phyloP scores from a whole-genome alignment of 2,888 invertebrate genomes.

The Apoda limacodes region DNA sequence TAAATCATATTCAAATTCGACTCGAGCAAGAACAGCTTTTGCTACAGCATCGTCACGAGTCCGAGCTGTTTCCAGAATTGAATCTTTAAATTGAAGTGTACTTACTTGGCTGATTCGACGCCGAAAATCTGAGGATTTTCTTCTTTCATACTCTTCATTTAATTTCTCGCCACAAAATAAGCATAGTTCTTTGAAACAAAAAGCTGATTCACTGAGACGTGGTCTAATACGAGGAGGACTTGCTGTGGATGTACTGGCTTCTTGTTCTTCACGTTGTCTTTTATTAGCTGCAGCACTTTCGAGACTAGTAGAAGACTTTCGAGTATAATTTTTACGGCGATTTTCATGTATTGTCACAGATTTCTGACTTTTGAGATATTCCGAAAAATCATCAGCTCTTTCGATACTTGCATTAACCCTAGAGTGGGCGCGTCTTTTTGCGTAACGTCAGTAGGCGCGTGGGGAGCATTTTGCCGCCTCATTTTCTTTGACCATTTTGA shows the following conservation, averaged over 20 bases:
- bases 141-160: slow-evolving; percentile 26
- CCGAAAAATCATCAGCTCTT: not conserved
- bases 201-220: slow-evolving; percentile 20
- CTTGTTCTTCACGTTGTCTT: slow-evolving; percentile 26
- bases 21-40: slow-evolving; percentile 23
- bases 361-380: slow-evolving; percentile 2
- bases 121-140: slow-evolving; percentile 17
- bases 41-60: slow-evolving; percentile 21
- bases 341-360: slow-evolving; percentile 1
- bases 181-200: slow-evolving; percentile 22
- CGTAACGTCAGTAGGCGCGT: no score
- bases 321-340: no score
- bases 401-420: slow-evolving; percentile 12
- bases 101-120: slow-evolving; percentile 9
- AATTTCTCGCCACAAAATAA: slow-evolving; percentile 26
- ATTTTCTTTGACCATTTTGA: no score
- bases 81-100: slow-evolving; percentile 15
- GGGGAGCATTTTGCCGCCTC: no score
- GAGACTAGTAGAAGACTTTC: no score
- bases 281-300: slow-evolving; percentile 25
- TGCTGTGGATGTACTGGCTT: slow-evolving; percentile 26
- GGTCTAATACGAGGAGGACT: no score
- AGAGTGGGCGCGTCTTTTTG: no score
- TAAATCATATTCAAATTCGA: no score
- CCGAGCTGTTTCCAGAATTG: slow-evolving; percentile 15